Evolutionary conservation across 2,797 vertebrate species (phyloP).

Genomic region (Lagocephalus sceleratus): DNA sequence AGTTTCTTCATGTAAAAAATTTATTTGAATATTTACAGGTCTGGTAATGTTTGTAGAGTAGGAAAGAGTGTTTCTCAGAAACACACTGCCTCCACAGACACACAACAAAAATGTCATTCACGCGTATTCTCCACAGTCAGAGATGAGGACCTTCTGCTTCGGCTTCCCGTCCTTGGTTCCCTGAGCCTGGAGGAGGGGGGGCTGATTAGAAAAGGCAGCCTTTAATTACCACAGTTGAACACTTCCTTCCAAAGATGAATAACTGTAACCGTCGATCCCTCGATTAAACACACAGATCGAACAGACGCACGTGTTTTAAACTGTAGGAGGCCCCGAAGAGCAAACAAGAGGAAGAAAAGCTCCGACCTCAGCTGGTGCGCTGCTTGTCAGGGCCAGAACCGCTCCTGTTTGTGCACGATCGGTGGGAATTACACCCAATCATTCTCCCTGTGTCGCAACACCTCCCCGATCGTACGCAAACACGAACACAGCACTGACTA

Average conservation of each 20-base stretch:
- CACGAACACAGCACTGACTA: too few relatives aligned
- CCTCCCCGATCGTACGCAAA: too few relatives aligned
- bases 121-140: constrained; percentile 90
- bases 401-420: too few relatives aligned
- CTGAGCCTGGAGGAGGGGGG: constrained; percentile 78
- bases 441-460: too few relatives aligned
- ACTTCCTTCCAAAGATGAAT: not conserved
- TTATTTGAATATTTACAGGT: constrained; percentile 81
- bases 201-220: constrained; percentile 12
- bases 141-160: constrained; percentile 94
- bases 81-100: not conserved
- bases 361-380: too few relatives aligned
- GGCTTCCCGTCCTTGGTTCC: constrained; percentile 91
- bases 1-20: constrained; percentile 42
- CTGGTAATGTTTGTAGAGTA: constrained; percentile 30
- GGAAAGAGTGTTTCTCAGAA: constrained; percentile 25
- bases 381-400: too few relatives aligned
- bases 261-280: too few relatives aligned
- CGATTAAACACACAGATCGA: too few relatives aligned
- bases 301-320: too few relatives aligned
- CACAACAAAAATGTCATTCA: constrained; percentile 50
- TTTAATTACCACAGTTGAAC: not conserved
- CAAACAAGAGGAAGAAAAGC: too few relatives aligned
- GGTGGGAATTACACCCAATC: too few relatives aligned
- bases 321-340: too few relatives aligned